Conservation (phyloP, 2,797 vertebrate genomes). For the Calcarius lapponicus region DNA sequence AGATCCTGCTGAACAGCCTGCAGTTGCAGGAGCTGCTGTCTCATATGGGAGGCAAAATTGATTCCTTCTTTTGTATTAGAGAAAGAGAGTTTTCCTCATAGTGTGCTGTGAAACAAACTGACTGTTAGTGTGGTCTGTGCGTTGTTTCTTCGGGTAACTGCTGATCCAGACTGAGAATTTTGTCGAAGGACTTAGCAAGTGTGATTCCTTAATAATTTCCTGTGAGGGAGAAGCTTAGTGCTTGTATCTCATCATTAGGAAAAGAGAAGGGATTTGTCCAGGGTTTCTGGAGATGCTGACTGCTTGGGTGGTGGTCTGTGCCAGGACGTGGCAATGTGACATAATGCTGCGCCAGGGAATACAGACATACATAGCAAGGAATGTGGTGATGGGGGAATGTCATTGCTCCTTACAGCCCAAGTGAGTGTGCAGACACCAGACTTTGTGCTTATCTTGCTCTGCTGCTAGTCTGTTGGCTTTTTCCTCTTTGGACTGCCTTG, state of each 20-base stretch:
- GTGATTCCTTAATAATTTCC: not conserved
- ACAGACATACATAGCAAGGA: not conserved
- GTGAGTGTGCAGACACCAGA: not conserved
- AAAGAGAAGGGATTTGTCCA: not conserved
- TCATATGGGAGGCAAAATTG: accelerated
- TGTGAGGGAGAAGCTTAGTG: not conserved
- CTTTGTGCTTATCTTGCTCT: not conserved
- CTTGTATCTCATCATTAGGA: not conserved
- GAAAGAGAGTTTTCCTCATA: not conserved
- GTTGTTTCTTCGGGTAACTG: not conserved
- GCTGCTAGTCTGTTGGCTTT: not conserved
- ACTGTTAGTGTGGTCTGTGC: not conserved
- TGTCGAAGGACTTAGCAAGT: not conserved
- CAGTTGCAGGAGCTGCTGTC: not conserved
- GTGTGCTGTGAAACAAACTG: not conserved
- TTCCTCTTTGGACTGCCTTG: not conserved
- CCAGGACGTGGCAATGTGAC: accelerated
- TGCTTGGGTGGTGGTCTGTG: not conserved
- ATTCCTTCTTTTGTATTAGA: not conserved
- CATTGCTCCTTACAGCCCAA: not conserved
- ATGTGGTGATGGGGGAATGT: not conserved
- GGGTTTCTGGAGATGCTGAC: not conserved
- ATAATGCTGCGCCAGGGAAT: not conserved
- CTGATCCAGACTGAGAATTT: not conserved
- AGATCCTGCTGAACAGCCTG: not conserved